Evolutionary conservation across 2,113 vertebrate species (phyloP), one percentile per base, ranked within the genome.

Genomic region (Aleadryas rufinucha): DNA sequence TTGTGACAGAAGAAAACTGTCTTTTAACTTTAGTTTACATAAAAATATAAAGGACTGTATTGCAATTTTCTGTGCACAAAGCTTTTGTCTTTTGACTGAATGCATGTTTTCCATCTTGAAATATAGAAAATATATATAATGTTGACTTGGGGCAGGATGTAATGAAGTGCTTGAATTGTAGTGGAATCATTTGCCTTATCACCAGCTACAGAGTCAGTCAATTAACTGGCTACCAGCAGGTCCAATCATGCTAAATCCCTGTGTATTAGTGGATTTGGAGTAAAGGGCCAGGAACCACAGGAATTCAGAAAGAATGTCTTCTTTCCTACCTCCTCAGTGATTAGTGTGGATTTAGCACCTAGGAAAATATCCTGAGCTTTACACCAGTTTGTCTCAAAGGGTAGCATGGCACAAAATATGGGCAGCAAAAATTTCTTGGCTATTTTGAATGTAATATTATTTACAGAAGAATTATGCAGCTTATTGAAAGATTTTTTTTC

Each of bases 141-240:
- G 21, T 64, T 39, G 23, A 18, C 50, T 71, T 60, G 31, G 31
- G 26, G 47, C 13, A 79, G 45, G 22, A 66, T 57, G 37, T 61
- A 86, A 75, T 82, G 23, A 86, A 92, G 50, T 70, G 11, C 39
- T 80, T 83, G 49, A 65, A 86, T 63, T 79, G 47, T 72, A 80
- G 66, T 90, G 33, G 76, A 93, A 85, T 89, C 26, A 19, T 91
- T 95, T 97, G 70, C 59, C 63, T 97, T 95, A 94, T 93, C 89
- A 78, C 50, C 63, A 87, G 10, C 63, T 87, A 87, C 45, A 88
- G 44, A 95, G 84, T 84, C 71, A 93, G 56, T 72, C 66, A 65
- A 65, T 81, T 91, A 87, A 81, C 56, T 94, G 59, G 10, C 59
- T 96, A 75, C 52, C 72, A 76, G 47, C 53, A 90, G 66, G 61